phyloP scores from a whole-genome alignment of 2,888 invertebrate species.

The Eristalis pertinax region DNA sequence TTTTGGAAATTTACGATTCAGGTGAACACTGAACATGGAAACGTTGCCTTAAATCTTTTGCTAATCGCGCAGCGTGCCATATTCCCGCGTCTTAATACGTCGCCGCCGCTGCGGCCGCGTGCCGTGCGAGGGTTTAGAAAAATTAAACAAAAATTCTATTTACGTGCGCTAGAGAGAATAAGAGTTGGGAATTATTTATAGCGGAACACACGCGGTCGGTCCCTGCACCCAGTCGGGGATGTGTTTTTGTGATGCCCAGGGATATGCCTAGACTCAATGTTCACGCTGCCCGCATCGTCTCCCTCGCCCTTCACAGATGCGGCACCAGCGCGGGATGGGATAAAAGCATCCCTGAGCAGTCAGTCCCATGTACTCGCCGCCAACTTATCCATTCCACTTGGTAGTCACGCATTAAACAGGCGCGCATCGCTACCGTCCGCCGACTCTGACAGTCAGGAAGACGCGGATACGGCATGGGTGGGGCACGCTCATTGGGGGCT shows the following conservation, averaged over 20 bases:
- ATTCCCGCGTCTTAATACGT: background rate
- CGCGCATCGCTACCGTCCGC: background rate
- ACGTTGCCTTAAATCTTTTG: background rate
- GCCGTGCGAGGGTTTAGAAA: background rate
- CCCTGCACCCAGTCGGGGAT: conserved; percentile 34
- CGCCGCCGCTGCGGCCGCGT: background rate
- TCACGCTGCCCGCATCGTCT: conserved; percentile 43
- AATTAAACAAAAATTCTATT: conserved; percentile 60
- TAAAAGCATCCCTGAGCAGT: conserved; percentile 43
- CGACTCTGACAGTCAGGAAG: too few species aligned
- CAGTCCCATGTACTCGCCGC: conserved; percentile 1
- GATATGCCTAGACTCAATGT: conserved; percentile 7
- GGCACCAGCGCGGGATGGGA: background rate
- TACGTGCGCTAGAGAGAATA: conserved; percentile 34
- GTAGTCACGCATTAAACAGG: conserved; percentile 34
- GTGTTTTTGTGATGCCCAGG: conserved; percentile 42
- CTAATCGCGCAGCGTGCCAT: conserved; percentile 16
- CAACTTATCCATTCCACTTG: conserved; percentile 50
- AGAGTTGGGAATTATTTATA: conserved; percentile 47
- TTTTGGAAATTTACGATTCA: conserved; percentile 19
- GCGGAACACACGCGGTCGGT: conserved; percentile 32
- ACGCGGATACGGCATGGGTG: too few species aligned
- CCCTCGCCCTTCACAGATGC: too few species aligned
- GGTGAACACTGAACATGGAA: background rate
- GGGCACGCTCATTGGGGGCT: background rate